Evolutionary conservation across 2,113 vertebrate genomes (phyloP).

Genomic region (Caracal caracal): DNA sequence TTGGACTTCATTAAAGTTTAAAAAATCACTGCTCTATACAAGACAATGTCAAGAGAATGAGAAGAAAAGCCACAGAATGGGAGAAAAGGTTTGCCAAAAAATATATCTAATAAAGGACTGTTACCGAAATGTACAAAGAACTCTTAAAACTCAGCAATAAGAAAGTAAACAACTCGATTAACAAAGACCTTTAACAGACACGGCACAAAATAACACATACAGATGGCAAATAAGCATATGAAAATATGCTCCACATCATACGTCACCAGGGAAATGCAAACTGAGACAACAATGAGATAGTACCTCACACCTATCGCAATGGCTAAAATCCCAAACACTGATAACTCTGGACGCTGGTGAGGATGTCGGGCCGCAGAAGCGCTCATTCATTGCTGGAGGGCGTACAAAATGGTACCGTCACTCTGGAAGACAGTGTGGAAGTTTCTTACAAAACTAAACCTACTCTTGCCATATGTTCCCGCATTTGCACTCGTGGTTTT

Average conservation of each 20-base stretch:
- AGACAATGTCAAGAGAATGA: not conserved
- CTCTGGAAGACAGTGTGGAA: not conserved
- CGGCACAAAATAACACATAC: not conserved
- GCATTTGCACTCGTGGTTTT: not conserved
- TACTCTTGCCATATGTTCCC: not conserved
- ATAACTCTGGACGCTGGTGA: not conserved
- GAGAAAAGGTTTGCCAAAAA: not conserved
- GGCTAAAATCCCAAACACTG: not conserved
- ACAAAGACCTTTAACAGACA: not conserved
- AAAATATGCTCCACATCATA: not conserved
- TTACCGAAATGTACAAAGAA: not conserved
- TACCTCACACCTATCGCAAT: not conserved
- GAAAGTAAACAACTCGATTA: not conserved
- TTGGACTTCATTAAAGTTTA: not conserved
- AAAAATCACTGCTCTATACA: not conserved
- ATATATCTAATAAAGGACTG: not conserved
- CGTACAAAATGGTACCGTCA: not conserved
- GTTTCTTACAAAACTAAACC: not conserved
- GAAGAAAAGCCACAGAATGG: not conserved
- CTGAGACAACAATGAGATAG: not conserved
- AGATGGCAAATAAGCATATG: not conserved
- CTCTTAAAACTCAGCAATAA: not conserved
- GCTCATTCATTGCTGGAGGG: not conserved
- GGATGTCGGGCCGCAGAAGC: not conserved
- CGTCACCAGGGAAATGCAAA: not conserved